phyloP scores from a whole-genome alignment of 2,797 vertebrate genomes.

The Trematomus bernacchii region DNA sequence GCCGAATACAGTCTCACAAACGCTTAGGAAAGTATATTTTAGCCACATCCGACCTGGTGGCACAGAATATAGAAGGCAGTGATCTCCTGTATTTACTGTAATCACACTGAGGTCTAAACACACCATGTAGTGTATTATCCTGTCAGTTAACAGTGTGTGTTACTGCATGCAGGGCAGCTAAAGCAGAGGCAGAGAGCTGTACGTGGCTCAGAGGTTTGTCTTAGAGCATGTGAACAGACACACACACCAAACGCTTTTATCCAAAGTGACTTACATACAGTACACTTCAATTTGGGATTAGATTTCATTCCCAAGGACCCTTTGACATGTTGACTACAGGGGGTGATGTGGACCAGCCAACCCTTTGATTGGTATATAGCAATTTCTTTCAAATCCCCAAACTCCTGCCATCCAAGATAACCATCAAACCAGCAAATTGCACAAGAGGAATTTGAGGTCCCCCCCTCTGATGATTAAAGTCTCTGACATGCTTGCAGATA shows the following conservation, averaged over 20 bases:
- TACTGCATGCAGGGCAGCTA: constrained; percentile 1
- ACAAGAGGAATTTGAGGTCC: neutral
- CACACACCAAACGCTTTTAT: constrained; percentile 28
- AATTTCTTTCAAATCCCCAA: constrained; percentile 11
- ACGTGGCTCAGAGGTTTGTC: constrained; percentile 34
- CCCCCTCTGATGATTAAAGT: constrained; percentile 19
- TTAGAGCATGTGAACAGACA: constrained; percentile 26
- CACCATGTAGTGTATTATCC: constrained; percentile 12
- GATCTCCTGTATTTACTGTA: constrained; percentile 37
- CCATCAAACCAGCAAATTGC: neutral
- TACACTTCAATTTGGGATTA: too few species aligned
- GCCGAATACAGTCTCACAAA: neutral
- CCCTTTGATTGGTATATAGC: neutral
- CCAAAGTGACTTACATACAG: too few species aligned
- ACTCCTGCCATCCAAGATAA: neutral
- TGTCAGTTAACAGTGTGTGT: constrained; percentile 21
- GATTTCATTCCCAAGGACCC: too few species aligned
- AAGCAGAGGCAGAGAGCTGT: constrained; percentile 16
- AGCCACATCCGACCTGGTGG: neutral
- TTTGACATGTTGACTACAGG: too few species aligned
- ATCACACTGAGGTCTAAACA: constrained; percentile 29
- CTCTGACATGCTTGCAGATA: constrained; percentile 23
- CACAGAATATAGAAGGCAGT: neutral
- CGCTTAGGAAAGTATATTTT: neutral
- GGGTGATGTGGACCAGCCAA: too few species aligned